Percentiles rank a stretch among this genome's conserved stretches.
Evolutionary conservation across 2,888 invertebrate genomes (phyloP).

Genomic region (Malachius bipustulatus): DNA sequence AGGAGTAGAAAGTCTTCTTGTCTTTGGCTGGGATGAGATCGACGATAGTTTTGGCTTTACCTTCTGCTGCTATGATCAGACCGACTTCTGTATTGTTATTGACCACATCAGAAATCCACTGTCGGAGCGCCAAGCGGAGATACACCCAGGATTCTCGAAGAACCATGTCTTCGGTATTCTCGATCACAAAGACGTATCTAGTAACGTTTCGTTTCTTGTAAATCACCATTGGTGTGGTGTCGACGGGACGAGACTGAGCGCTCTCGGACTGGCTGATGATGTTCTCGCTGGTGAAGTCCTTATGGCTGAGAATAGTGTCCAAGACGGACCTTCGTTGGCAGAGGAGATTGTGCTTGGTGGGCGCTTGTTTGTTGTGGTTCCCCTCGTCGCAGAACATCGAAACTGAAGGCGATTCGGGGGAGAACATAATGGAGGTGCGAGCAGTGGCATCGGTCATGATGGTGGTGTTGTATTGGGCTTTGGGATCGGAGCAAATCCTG

Average conservation of each 20-base stretch:
- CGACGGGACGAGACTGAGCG: slow-evolving; percentile 33
- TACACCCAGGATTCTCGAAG: slow-evolving; percentile 48
- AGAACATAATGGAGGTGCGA: slow-evolving; percentile 42
- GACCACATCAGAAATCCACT: slow-evolving; percentile 46
- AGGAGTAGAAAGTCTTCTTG: slow-evolving; percentile 27
- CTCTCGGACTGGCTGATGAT: slow-evolving; percentile 22
- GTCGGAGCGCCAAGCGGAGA: slow-evolving; percentile 44
- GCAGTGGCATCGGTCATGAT: slow-evolving; percentile 38
- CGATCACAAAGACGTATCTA: slow-evolving; percentile 45
- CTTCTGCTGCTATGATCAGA: slow-evolving; percentile 38
- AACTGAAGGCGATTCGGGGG: slow-evolving; percentile 40
- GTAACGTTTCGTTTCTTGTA: slow-evolving; percentile 43
- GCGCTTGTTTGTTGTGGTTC: slow-evolving; percentile 48
- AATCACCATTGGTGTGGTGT: slow-evolving; percentile 39
- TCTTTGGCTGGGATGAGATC: slow-evolving; percentile 32
- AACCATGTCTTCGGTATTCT: slow-evolving; percentile 46
- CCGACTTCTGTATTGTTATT: slow-evolving; percentile 42
- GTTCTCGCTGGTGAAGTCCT: slow-evolving; percentile 37
- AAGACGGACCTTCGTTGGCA: slow-evolving; percentile 48
- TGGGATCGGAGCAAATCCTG: slow-evolving; percentile 28
- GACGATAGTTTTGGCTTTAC: slow-evolving; percentile 31
- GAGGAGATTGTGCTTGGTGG: slow-evolving; percentile 53
- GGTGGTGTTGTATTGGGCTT: slow-evolving; percentile 32
- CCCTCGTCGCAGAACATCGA: slow-evolving; percentile 49
- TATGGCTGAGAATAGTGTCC: slow-evolving; percentile 44